These are phyloP conservation scores for Spheniscus humboldti DNA, from an alignment of 2,797 vertebrate genomes.

Conservation along the genomic window DNA sequence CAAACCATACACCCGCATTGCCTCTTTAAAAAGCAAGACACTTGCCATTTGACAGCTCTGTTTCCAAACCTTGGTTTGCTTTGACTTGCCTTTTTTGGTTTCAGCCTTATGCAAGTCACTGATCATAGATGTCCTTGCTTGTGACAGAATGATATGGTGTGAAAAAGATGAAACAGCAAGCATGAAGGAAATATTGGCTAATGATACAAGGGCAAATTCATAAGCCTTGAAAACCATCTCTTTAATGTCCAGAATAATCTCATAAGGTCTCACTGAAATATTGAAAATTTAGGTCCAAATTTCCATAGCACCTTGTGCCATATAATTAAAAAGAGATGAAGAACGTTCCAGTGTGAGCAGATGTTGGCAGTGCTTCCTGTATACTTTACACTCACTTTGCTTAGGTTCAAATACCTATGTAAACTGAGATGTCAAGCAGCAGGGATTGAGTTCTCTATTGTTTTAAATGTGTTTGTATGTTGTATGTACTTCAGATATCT, in stretches of 20 bases:
- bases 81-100: not conserved
- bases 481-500: not conserved
- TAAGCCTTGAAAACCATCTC: not conserved
- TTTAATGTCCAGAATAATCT: not conserved
- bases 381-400: not conserved
- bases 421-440: not conserved
- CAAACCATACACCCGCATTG: accelerated
- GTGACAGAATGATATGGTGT: not conserved
- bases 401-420: not conserved
- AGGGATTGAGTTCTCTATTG: not conserved
- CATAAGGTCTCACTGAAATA: not conserved
- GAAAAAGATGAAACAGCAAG: not conserved
- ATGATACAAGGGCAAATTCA: not conserved
- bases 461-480: not conserved
- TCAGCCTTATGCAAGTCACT: not conserved
- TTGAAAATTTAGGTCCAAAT: not conserved
- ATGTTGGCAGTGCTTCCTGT: not conserved
- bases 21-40: not conserved
- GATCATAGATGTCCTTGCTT: not conserved
- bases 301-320: not conserved
- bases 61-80: not conserved
- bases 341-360: not conserved
- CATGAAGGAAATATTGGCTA: not conserved
- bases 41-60: not conserved
- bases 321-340: not conserved